Base-by-base conservation (phyloP, 2,888 invertebrate genomes). In the Trichogramma dendrolimi region DNA sequence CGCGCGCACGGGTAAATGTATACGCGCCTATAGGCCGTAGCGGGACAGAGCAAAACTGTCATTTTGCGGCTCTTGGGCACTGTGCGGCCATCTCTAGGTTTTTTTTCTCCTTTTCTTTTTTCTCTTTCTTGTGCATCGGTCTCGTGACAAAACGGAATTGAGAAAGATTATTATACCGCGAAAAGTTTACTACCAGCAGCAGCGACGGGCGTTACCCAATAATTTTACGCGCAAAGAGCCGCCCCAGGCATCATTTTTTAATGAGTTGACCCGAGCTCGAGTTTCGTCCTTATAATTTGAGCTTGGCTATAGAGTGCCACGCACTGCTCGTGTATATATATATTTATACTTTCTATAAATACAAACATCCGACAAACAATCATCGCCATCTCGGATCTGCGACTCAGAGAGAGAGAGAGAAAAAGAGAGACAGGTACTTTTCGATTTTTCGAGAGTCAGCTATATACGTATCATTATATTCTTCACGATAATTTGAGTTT, bases 141-240 rank as follows among this genome's bases (percentile, higher is more conserved):
- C 70, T 73, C 73, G 73, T 71, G 73, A 73, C 73, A 71, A 73
- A 60, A 72, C 70, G 70, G 69, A 73, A 74, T 73, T 73, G 71
- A 69, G 68, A 69, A 67, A 63, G 67, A 27, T 27, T 27, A 57
- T 49, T 14, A 68, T 67, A 69, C 69, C 55, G 53, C 67, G 63
- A 68, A 69, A 68, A 64, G 62, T 63, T 57, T 61, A 58, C 63
- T 48, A 55, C 54, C 62, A 53, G 58, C 61, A 65, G 62, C 69
- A 64, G 68, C 67, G 11, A 51, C 40, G 6, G 11, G 41, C 42
- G 27, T 40, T 44, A 52, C 56, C 58, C 56, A 58, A 63, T 63
- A 63, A 63, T 63, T 63, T 63, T 41, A 49, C n/a, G 10, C 55
- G 49, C 54, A 40, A 27, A 27, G 54, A 48, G 47, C 43, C 44